A percentile compares a stretch with the other conserved stretches of the same genome.
Evolutionary conservation across 2,113 vertebrate species (phyloP).

Genomic region (Neoarius graeffei): DNA sequence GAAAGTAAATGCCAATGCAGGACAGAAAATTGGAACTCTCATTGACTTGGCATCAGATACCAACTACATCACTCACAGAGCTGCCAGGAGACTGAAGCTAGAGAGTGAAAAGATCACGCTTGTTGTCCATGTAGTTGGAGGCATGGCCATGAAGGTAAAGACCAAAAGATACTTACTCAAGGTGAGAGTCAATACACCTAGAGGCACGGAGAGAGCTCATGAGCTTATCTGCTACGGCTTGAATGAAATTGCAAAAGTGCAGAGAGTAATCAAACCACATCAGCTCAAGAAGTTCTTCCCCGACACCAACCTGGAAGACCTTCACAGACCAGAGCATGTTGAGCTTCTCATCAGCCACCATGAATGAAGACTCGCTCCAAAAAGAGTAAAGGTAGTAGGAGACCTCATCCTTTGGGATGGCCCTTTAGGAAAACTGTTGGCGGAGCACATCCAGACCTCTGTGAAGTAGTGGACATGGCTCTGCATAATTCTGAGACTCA

Average conservation of each 20-base stretch:
- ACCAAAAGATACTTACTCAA: neutral
- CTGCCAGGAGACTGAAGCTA: constrained; percentile 21
- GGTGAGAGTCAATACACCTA: constrained; percentile 18
- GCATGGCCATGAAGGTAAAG: no score
- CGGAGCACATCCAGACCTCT: constrained; percentile 39
- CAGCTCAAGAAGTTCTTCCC: constrained; percentile 32
- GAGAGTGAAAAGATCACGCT: no score
- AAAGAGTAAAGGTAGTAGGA: constrained; percentile 22
- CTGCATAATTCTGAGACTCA: constrained; percentile 24
- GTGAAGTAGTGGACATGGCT: constrained; percentile 4
- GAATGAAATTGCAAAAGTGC: constrained; percentile 41
- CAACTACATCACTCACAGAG: constrained; percentile 40
- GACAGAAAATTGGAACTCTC: neutral
- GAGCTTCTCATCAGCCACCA: constrained; percentile 29
- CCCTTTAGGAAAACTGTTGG: constrained; percentile 37
- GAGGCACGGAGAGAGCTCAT: neutral
- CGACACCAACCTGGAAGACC: neutral
- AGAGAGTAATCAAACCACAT: constrained; percentile 1
- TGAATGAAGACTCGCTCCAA: constrained; percentile 38
- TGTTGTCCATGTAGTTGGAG: no score
- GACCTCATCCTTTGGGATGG: constrained; percentile 52
- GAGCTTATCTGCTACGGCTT: constrained; percentile 39
- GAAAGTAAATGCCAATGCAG: no score
- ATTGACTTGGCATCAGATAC: constrained; percentile 46
- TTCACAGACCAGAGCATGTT: constrained; percentile 2